phyloP scores from a whole-genome alignment of 2,797 vertebrate species.

The Clarias platycephalus region DNA sequence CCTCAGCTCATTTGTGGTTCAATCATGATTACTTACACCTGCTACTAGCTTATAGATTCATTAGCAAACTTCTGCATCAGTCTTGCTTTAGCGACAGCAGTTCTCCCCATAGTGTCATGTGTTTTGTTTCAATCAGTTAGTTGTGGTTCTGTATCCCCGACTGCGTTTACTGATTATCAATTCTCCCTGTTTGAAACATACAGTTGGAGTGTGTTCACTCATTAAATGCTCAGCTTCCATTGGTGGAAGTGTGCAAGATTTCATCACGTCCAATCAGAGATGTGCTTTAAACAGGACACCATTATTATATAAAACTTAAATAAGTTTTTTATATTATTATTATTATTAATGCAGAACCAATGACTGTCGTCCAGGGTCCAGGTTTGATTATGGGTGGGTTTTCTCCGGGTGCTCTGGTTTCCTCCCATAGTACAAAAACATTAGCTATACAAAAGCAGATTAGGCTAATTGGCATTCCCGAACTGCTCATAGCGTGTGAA shows the following conservation, averaged over 20 bases:
- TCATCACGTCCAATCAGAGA: background rate
- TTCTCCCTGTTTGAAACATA: background rate
- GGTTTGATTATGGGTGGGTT: too few relatives aligned
- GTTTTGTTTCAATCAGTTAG: background rate
- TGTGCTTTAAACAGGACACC: background rate
- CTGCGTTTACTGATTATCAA: constrained; percentile 9
- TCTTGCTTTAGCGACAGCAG: background rate
- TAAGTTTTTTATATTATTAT: too few relatives aligned
- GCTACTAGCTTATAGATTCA: constrained; percentile 15
- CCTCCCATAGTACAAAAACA: too few relatives aligned
- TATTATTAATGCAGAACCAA: too few relatives aligned
- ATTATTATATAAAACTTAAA: too few relatives aligned
- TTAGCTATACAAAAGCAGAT: too few relatives aligned
- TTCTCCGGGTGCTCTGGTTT: too few relatives aligned
- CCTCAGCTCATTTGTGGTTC: constrained; percentile 8
- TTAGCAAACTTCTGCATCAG: constrained; percentile 5
- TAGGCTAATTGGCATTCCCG: too few relatives aligned
- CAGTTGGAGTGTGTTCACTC: background rate
- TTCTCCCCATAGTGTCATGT: background rate
- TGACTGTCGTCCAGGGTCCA: too few relatives aligned
- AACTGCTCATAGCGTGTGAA: too few relatives aligned
- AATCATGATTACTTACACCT: constrained; percentile 22
- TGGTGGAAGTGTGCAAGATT: background rate
- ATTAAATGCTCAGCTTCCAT: background rate
- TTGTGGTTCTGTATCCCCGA: background rate